Evolutionary conservation across 2,888 invertebrate species (phyloP), one percentile per base, ranked within the genome.

Genomic region (Scaptomyza parva): DNA sequence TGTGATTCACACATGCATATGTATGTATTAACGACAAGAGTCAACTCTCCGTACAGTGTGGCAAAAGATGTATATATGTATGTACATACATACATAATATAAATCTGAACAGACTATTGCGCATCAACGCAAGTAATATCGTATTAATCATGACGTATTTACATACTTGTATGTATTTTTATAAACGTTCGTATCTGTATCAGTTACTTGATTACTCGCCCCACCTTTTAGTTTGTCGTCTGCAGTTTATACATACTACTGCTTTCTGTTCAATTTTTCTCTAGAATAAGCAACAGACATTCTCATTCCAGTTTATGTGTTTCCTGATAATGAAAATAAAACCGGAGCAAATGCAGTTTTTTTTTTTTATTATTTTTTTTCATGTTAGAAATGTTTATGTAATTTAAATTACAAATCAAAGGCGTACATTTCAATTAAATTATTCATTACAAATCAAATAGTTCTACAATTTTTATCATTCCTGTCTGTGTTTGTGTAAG

Each of bases 391-490:
- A 81, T 81, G 78, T 81, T 64, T 85, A 87, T 85, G 80, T 81
- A 81, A 87, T 81, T 81, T 78, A 70, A 86, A 80, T 86, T 80
- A 80, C 79, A 81, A 81, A 81, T 85, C 71, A 81, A 87, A 87
- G 86, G 78, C 80, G 76, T 81, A 81, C 75, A 82, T 86, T 79
- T 62, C 59, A 62, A 82, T 85, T 82, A 88, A 81, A 83, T 79
- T 79, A 76, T 72, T 86, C 79, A 86, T 86, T 88, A 88, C 68
- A 88, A 86, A 86, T 88, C 88, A 83, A 88, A 82, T 83, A 88
- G 70, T 73, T 88, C 88, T 82, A 82, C 80, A 73, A 61, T 83
- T 72, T 61, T 48, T 64, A 61, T 73, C 47, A 50, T 78, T 75
- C 60, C 67, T 78, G 57, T 57, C 48, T 75, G 48, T 75, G 51